Conservation (phyloP, 1,140 invertebrate genomes). For the Macrosteles quadrilineatus region DNA sequence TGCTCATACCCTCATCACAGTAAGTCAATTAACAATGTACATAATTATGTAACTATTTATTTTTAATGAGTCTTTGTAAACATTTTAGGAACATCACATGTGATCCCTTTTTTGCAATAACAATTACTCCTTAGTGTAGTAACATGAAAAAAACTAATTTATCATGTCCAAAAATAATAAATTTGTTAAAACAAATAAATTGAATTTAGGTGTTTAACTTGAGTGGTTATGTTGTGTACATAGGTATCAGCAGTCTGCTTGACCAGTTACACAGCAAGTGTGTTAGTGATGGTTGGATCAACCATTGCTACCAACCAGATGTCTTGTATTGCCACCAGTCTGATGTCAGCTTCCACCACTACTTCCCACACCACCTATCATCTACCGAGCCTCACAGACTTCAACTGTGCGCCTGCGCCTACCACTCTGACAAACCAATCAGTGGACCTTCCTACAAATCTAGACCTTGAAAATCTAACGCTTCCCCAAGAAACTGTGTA, state of each 20-base stretch:
- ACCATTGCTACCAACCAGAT: constrained; percentile 45
- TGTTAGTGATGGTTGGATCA: constrained; percentile 70
- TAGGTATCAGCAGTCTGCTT: constrained; percentile 65
- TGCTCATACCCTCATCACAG: constrained; percentile 58
- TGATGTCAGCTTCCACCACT: background rate
- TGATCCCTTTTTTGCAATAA: background rate
- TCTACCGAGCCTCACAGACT: background rate
- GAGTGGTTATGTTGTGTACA: too few species aligned
- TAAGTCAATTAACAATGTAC: constrained; percentile 31
- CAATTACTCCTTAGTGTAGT: too few species aligned
- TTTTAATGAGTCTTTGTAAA: background rate
- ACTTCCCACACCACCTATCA: background rate
- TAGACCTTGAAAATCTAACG: too few species aligned
- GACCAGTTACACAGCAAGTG: constrained; percentile 68
- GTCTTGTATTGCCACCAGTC: background rate
- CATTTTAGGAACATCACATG: background rate
- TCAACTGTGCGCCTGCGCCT: too few species aligned
- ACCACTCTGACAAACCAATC: too few species aligned
- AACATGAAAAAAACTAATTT: too few species aligned
- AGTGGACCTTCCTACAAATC: too few species aligned
- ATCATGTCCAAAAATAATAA: too few species aligned
- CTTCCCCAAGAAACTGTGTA: too few species aligned
- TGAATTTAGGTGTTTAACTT: too few species aligned
- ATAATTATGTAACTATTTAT: background rate
- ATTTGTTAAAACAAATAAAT: too few species aligned